phyloP scores from a whole-genome alignment of 64 coral and sea anemone species.

The Anthopleura sola region DNA sequence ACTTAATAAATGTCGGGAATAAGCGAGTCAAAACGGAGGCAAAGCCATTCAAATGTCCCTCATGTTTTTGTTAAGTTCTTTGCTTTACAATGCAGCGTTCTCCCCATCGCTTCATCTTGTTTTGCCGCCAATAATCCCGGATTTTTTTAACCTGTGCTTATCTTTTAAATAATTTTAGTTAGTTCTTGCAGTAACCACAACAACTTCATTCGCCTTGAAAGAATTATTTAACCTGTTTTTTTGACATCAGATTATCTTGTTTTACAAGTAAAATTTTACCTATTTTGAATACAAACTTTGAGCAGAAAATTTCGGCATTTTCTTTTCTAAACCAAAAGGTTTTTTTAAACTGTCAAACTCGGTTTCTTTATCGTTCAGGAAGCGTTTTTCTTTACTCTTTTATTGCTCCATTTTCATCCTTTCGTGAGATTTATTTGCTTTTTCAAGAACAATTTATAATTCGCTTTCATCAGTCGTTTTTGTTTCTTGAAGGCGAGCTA shows the following conservation, averaged over 20 bases:
- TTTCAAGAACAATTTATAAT: not conserved
- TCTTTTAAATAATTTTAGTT: not conserved
- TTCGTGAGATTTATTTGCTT: not conserved
- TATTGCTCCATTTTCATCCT: not conserved
- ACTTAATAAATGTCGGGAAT: not conserved
- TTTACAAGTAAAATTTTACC: not conserved
- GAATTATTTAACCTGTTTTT: not conserved
- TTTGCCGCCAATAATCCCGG: not conserved
- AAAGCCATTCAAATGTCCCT: not conserved
- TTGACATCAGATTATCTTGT: not conserved
- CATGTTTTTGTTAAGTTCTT: not conserved
- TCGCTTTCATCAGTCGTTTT: not conserved
- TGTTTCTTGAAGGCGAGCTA: not conserved
- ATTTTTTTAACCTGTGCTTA: not conserved
- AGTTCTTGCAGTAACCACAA: not conserved
- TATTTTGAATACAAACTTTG: too few species aligned
- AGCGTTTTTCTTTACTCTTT: not conserved
- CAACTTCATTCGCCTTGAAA: not conserved
- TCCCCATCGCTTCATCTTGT: not conserved
- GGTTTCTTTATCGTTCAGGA: not conserved
- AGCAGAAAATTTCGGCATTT: too few species aligned
- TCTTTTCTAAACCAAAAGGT: not conserved
- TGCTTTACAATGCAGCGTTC: not conserved
- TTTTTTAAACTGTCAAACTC: not conserved
- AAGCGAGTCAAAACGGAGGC: not conserved